A percentile compares a stretch with the other conserved stretches of the same genome.
phyloP scores from a whole-genome alignment of 35 echinoderm and acorn worm species.

The Apostichopus parvimensis region DNA sequence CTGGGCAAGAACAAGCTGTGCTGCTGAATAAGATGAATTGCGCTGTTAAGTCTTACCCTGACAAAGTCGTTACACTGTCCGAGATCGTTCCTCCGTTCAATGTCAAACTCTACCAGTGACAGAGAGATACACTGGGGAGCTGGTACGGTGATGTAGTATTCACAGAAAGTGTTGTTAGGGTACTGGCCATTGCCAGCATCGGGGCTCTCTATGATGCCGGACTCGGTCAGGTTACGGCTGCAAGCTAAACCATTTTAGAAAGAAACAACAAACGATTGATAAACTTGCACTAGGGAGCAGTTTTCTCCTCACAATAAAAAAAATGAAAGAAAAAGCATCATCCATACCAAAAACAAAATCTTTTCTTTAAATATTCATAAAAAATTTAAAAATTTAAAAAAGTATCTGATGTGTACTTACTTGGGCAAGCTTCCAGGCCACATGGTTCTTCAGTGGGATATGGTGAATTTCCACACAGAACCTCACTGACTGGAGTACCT shows the following conservation, averaged over 20 bases:
- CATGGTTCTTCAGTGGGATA: conserved; percentile 28
- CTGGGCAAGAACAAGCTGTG: too few species aligned
- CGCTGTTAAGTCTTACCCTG: background rate
- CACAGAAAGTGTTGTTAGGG: conserved; percentile 27
- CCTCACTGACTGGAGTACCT: background rate
- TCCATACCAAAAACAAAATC: too few species aligned
- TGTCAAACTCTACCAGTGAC: conserved; percentile 25
- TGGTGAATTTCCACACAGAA: background rate
- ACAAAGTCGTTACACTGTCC: conserved; percentile 23
- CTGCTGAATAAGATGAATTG: too few species aligned
- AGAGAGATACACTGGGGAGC: background rate
- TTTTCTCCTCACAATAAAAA: too few species aligned
- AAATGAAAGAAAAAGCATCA: too few species aligned
- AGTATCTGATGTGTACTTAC: conserved; percentile 18
- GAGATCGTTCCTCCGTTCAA: background rate
- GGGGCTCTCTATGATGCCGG: conserved; percentile 28
- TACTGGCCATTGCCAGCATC: background rate
- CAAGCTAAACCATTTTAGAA: background rate
- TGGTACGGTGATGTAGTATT: background rate
- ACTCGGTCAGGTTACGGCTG: background rate
- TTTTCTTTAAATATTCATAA: too few species aligned
- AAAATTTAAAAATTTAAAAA: background rate
- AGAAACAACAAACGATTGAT: background rate
- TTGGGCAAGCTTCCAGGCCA: conserved; percentile 12
- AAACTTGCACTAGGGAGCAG: background rate